Evolutionary conservation across 2,113 vertebrate genomes (phyloP).

Genomic region (Tonatia bakeri): DNA sequence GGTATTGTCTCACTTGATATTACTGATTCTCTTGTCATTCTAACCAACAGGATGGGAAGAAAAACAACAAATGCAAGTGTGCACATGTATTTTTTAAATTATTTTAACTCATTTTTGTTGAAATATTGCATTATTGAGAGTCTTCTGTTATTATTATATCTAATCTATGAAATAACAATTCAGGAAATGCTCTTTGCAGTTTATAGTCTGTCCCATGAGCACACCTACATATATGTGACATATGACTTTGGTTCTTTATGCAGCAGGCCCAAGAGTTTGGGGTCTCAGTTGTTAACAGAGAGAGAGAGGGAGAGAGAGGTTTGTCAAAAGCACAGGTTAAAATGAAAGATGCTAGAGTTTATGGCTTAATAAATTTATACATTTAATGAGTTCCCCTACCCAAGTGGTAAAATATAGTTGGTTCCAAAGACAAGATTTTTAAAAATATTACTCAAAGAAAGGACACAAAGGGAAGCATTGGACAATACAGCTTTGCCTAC

Average conservation of each 20-base stretch:
- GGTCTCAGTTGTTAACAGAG: neutral
- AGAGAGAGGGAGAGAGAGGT: neutral
- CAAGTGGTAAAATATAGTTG: neutral
- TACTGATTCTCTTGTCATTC: neutral
- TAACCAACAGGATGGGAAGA: neutral
- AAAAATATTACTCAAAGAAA: neutral
- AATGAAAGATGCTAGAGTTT: neutral
- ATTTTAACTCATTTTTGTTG: neutral
- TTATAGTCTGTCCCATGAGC: neutral
- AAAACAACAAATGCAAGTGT: neutral
- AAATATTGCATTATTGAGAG: neutral
- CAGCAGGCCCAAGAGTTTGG: neutral
- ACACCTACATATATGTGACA: neutral
- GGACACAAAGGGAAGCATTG: neutral
- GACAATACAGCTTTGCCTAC: neutral
- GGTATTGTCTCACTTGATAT: neutral
- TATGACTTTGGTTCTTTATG: neutral
- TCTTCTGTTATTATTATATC: neutral
- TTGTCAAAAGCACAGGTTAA: neutral
- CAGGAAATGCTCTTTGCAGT: neutral
- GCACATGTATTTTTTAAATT: neutral
- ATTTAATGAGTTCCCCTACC: neutral
- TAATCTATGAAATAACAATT: neutral
- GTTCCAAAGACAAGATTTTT: neutral
- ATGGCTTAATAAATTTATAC: neutral